A percentile compares a stretch with the other conserved stretches of the same genome.
These are phyloP conservation scores for Diaphora mendica DNA, from an alignment of 2,888 invertebrate species.

Conservation along the genomic window DNA sequence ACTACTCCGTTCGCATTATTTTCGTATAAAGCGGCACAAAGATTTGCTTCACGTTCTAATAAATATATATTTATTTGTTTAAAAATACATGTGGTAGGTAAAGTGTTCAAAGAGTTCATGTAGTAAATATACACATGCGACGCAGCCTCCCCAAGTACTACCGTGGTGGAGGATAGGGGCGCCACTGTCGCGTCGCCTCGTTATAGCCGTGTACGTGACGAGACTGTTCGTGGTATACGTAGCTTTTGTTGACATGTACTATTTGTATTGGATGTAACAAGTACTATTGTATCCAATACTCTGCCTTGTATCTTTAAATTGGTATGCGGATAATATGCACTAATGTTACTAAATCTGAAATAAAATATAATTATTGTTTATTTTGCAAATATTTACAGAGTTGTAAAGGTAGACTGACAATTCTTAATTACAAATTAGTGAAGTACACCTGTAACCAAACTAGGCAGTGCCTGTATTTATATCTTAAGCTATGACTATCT, in stretches of 20 bases:
- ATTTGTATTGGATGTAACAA: conserved; percentile 13
- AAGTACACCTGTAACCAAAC: no score
- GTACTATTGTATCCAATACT: neutral
- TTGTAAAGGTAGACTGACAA: no score
- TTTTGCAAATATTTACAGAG: no score
- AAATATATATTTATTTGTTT: neutral
- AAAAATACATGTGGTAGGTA: neutral
- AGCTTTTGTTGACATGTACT: conserved; percentile 41
- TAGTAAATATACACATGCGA: conserved; percentile 1
- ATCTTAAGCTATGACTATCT: no score
- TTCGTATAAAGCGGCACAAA: no score
- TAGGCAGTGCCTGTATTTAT: no score
- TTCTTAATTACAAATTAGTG: no score
- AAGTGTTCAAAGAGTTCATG: neutral
- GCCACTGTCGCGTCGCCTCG: conserved; percentile 64
- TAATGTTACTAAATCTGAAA: neutral
- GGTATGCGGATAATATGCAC: neutral
- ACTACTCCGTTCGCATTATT: no score
- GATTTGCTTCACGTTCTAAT: no score
- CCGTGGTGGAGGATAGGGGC: conserved; percentile 52
- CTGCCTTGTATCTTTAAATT: neutral
- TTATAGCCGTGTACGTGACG: conserved; percentile 64
- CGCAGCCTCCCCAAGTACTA: conserved; percentile 29
- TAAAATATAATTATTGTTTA: no score
- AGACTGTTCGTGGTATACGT: conserved; percentile 51